Base-by-base conservation (phyloP, 2,888 invertebrate genomes). In the Loripinus fragilis region DNA sequence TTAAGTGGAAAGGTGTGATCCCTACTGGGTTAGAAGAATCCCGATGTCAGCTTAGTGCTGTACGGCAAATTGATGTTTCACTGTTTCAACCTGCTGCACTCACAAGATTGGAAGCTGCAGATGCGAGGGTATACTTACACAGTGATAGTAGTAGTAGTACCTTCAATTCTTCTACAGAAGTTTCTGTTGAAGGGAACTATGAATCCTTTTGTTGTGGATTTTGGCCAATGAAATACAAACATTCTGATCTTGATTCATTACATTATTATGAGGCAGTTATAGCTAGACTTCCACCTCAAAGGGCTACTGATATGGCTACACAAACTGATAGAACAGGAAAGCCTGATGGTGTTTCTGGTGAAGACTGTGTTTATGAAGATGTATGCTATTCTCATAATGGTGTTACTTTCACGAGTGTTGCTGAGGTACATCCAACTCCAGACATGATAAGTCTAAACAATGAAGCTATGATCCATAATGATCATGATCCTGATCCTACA, bases 231-330 rank as follows among this genome's bases (percentile, higher is more conserved):
- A 30, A 33, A 23, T 60, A 33, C 23, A 60, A 60, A 33, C 3
- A 60, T 60, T 55, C 55, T 25, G 60, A 60, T 60, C 33, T 33
- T 10, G 60, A 60, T 3, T 60, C 60, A 17, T 60, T 60, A 33
- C 60, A 60, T 33, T 60, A 33, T 23, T 60, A 60, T 33, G 60
- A 60, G 17, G 20, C 60, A 60, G 60, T 60, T 33, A 10, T 33
- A 33, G 28, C 3, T 7, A 30, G 30, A 33, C 33, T 10, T 33
- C 20, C 23, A 10, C 10, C 17, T 33, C 2, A 17, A 2, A 1
- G 10, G 3, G 1, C 33, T 5, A 1, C 1, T 60, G 33, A 60
- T 60, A 28, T 33, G 10, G 20, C 20, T 33, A 60, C 60, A 30
- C 60, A 60, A 60, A 60, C 60, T 60, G 60, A 60, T 7, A 23